These are phyloP conservation scores for Clarias magur DNA, from an alignment of 2,113 vertebrate species.

Conservation along the genomic window DNA sequence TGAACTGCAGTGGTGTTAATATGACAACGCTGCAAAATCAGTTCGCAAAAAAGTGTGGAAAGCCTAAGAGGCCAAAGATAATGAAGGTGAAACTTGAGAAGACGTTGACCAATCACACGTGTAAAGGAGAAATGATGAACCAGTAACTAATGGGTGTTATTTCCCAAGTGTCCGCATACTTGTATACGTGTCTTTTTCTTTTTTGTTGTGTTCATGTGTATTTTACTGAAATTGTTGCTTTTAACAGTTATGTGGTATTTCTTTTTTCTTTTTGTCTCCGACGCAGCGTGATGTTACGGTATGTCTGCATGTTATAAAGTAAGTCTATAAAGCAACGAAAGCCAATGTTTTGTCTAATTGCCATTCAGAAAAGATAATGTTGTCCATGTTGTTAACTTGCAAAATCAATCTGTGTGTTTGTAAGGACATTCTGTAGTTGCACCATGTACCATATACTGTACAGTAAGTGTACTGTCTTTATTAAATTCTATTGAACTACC, in stretches of 20 bases:
- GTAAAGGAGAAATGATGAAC: not conserved
- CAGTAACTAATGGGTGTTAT: not conserved
- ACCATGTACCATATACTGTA: not conserved
- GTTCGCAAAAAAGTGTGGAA: too few relatives aligned
- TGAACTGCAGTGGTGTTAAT: too few relatives aligned
- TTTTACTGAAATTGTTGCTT: not conserved
- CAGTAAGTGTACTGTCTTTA: too few relatives aligned
- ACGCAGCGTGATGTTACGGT: not conserved
- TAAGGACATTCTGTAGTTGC: slow-evolving; percentile 1
- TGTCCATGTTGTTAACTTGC: not conserved
- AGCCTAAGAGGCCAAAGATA: too few relatives aligned
- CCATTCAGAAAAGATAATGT: not conserved
- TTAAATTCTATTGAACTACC: not conserved
- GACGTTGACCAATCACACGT: too few relatives aligned
- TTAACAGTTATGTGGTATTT: not conserved
- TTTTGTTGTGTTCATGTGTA: not conserved
- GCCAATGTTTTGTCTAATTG: slow-evolving; percentile 16
- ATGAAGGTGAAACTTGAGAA: too few relatives aligned
- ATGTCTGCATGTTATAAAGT: not conserved
- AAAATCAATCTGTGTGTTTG: slow-evolving; percentile 3
- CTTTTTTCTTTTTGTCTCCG: not conserved
- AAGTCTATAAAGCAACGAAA: not conserved
- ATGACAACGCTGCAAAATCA: too few relatives aligned
- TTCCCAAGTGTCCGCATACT: not conserved
- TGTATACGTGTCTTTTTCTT: not conserved